Percentiles rank a stretch among this genome's conserved stretches.
Conservation (phyloP, 2,797 vertebrate species). For the Catharus ustulatus region DNA sequence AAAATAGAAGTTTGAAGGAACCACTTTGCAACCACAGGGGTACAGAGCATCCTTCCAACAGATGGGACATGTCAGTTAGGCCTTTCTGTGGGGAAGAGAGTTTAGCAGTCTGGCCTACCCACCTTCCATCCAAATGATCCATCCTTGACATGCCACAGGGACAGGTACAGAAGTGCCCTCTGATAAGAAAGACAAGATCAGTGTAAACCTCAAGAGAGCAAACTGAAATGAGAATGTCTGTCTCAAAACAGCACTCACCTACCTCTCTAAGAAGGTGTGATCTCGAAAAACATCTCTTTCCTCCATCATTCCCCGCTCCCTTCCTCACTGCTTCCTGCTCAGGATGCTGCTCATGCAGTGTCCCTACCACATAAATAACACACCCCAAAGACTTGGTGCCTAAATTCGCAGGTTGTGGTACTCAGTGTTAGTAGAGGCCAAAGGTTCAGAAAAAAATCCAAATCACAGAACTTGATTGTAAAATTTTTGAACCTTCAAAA, state of each 20-base stretch:
- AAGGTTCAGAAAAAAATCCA: background rate
- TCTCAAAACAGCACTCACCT: background rate
- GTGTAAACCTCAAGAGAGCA: background rate
- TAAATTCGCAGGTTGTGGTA: background rate
- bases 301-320: background rate
- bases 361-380: background rate
- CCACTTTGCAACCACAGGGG: background rate
- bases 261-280: background rate
- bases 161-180: background rate
- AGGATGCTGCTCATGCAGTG: background rate
- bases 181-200: background rate
- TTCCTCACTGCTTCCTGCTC: background rate
- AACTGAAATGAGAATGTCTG: background rate
- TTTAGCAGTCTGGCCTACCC: background rate
- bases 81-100: background rate
- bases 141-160: background rate
- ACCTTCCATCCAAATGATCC: background rate
- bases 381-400: background rate
- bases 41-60: background rate
- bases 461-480: background rate
- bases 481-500: background rate
- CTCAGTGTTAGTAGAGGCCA: background rate
- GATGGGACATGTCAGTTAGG: background rate
- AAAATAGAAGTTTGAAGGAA: background rate
- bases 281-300: background rate